A percentile compares a stretch with the other conserved stretches of the same genome.
These are phyloP conservation scores for Ormyrus rosae DNA, from an alignment of 2,888 invertebrate species.

Conservation along the genomic window DNA sequence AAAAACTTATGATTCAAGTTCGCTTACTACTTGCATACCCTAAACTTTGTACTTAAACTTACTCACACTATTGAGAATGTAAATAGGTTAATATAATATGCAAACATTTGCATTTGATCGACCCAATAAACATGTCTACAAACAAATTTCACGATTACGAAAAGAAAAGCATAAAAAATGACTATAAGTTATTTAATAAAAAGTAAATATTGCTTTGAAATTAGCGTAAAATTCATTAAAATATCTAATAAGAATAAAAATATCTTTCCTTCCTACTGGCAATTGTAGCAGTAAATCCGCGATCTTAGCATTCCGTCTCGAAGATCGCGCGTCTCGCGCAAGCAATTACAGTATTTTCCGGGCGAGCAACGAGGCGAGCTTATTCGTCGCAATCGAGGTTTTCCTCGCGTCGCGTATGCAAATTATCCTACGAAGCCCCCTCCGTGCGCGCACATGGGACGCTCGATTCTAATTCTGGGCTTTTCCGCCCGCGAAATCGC, in stretches of 20 bases:
- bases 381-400: conserved; percentile 59
- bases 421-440: conserved; percentile 65
- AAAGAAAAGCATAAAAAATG: too few species aligned
- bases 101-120: too few species aligned
- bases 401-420: conserved; percentile 68
- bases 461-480: conserved; percentile 73
- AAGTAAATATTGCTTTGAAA: not conserved
- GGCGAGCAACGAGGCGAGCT: conserved; percentile 63
- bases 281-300: not conserved
- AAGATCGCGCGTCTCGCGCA: conserved; percentile 60
- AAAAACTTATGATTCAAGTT: too few species aligned
- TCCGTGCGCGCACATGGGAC: conserved; percentile 67
- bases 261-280: not conserved
- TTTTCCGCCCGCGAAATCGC: conserved; percentile 61
- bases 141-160: too few species aligned
- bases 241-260: not conserved
- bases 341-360: conserved; percentile 75
- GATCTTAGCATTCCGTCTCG: too few species aligned
- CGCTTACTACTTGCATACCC: too few species aligned
- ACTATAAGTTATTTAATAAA: too few species aligned
- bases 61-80: too few species aligned
- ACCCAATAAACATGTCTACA: too few species aligned
- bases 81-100: too few species aligned
- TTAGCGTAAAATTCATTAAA: not conserved
- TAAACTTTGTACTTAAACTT: too few species aligned